phyloP scores from a whole-genome alignment of 2,888 invertebrate genomes.

The Scaptomyza caliginosa region DNA sequence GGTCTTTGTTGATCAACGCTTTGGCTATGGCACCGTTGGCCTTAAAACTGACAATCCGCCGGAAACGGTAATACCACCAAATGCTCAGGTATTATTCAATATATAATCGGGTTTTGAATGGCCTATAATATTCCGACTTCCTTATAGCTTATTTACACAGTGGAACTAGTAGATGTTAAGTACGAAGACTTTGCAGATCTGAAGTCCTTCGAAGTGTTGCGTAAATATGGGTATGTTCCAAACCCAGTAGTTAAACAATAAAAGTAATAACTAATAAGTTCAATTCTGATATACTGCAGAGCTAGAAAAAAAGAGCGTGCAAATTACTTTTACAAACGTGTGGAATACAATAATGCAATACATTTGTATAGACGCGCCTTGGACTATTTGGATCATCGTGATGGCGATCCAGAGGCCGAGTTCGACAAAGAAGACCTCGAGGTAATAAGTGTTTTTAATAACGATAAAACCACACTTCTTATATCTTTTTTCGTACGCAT shows the following conservation, averaged over 20 bases:
- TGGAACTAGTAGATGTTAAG: conserved; percentile 89
- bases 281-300: conserved; percentile 82
- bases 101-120: not conserved
- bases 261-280: not conserved
- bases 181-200: conserved; percentile 89
- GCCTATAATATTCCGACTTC: not conserved
- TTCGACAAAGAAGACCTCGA: conserved; percentile 84
- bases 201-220: conserved; percentile 88
- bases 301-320: conserved; percentile 92
- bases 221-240: conserved; percentile 89
- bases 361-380: conserved; percentile 94
- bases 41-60: conserved; percentile 85
- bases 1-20: conserved; percentile 90
- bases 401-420: conserved; percentile 87
- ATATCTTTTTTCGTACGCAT: not conserved
- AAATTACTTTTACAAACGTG: conserved; percentile 95
- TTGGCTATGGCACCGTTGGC: conserved; percentile 92
- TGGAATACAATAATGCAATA: conserved; percentile 92
- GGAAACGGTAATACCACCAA: conserved; percentile 86
- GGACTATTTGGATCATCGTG: conserved; percentile 91
- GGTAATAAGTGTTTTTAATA: conserved; percentile 49
- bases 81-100: conserved; percentile 85
- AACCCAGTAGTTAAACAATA: not conserved
- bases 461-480: not conserved
- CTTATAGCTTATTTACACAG: conserved; percentile 85